Conservation (phyloP, 2,888 invertebrate species). For the Spialia ferax region DNA sequence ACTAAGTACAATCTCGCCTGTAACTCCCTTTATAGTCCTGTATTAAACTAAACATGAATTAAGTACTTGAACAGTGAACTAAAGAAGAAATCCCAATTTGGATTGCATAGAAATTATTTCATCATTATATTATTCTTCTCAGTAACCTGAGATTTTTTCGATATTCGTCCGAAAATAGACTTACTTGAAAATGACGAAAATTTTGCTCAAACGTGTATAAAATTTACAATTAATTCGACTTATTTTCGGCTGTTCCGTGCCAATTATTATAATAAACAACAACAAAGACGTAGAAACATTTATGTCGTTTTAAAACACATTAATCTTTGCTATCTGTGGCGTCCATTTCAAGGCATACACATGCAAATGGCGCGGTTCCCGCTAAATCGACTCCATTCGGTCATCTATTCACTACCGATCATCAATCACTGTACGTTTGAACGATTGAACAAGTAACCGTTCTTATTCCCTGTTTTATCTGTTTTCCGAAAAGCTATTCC, state of each 20-base stretch:
- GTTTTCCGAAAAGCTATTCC: constrained; percentile 34
- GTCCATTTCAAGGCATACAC: constrained; percentile 62
- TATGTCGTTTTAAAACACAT: constrained; percentile 51
- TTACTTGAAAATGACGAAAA: too few species aligned
- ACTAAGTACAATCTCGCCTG: too few species aligned
- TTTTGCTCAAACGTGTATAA: too few species aligned
- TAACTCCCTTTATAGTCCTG: too few species aligned
- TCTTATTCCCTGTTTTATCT: constrained; percentile 43
- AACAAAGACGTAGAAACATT: constrained; percentile 27
- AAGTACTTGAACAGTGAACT: too few species aligned
- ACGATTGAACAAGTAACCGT: constrained; percentile 64
- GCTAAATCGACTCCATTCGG: constrained; percentile 81
- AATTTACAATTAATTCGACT: background rate
- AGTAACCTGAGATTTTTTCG: too few species aligned
- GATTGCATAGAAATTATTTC: too few species aligned
- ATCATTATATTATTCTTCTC: too few species aligned
- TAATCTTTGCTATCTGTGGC: constrained; percentile 44
- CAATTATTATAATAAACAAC: constrained; percentile 11
- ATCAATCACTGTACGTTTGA: constrained; percentile 73
- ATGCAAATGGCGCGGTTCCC: constrained; percentile 78
- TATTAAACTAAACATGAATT: too few species aligned
- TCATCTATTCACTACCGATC: constrained; percentile 73
- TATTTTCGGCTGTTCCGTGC: background rate
- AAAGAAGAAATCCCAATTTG: too few species aligned
- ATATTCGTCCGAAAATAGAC: too few species aligned